Conservation (phyloP, 2,888 invertebrate genomes). For the Andrena hattorfiana region DNA sequence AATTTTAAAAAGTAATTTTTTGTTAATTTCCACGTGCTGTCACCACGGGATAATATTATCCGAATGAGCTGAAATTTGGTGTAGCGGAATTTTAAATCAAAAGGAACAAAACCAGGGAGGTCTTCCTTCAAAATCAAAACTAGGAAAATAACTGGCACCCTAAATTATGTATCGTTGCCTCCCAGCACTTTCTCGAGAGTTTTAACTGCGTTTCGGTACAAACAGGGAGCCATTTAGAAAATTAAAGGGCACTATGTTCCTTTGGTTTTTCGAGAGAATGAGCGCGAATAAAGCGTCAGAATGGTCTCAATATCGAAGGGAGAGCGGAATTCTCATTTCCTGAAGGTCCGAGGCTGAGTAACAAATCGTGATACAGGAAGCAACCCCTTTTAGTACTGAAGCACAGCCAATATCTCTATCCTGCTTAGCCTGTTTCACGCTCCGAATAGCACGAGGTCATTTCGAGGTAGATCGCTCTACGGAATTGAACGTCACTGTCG, state of each 20-base stretch:
- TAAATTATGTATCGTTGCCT: too few relatives aligned
- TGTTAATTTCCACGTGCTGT: too few relatives aligned
- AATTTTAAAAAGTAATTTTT: too few relatives aligned
- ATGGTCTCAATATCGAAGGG: constrained; percentile 47
- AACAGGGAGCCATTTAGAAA: constrained; percentile 34
- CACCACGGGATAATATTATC: too few relatives aligned
- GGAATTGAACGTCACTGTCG: constrained; percentile 64
- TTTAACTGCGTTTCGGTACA: background rate
- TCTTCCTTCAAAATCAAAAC: too few relatives aligned
- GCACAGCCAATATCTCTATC: constrained; percentile 64
- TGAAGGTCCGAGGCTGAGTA: constrained; percentile 51
- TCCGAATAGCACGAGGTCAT: constrained; percentile 64
- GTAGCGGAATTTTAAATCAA: too few relatives aligned
- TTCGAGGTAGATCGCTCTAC: constrained; percentile 66
- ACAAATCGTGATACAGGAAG: constrained; percentile 66
- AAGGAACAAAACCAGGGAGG: too few relatives aligned
- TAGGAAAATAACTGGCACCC: too few relatives aligned
- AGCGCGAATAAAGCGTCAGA: constrained; percentile 25
- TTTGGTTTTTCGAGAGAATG: constrained; percentile 23
- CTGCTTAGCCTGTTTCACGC: constrained; percentile 69
- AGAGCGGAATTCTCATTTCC: constrained; percentile 61
- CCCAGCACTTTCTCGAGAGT: too few relatives aligned
- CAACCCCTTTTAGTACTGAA: constrained; percentile 62
- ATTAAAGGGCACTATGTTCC: constrained; percentile 23
- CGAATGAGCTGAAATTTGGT: too few relatives aligned